Evolutionary conservation across 2,113 vertebrate species (phyloP).

Genomic region (Tachuris rubrigastra): DNA sequence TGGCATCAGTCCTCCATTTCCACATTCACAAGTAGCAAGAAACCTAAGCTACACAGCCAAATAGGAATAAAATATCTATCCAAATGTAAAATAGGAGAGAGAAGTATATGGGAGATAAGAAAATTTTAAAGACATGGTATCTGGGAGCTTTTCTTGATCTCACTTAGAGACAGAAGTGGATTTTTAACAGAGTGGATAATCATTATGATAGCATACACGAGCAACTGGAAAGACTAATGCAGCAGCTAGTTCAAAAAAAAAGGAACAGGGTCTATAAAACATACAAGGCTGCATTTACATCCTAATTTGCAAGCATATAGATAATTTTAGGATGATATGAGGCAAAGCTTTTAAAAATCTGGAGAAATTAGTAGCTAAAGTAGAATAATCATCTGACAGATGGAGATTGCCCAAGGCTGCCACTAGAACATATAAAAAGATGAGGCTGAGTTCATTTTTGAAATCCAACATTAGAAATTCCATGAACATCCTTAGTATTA

Average conservation of each 20-base stretch:
- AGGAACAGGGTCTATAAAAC: neutral
- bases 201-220: neutral
- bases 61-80: neutral
- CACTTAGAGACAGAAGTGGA: neutral
- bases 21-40: neutral
- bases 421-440: slow-evolving; percentile 50
- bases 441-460: slow-evolving; percentile 3
- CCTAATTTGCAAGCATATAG: slow-evolving; percentile 11
- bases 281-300: neutral
- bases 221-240: neutral
- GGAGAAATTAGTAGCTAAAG: slow-evolving; percentile 49
- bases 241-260: neutral
- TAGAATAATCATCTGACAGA: slow-evolving; percentile 67
- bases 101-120: neutral
- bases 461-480: slow-evolving; percentile 55
- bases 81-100: neutral
- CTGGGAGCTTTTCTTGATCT: slow-evolving; percentile 12
- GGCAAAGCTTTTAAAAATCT: slow-evolving; percentile 56
- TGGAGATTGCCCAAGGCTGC: slow-evolving; percentile 64
- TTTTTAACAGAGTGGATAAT: neutral
- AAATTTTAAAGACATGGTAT: neutral
- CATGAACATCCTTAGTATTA: slow-evolving; percentile 17
- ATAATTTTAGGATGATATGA: slow-evolving; percentile 52
- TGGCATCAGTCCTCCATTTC: neutral
- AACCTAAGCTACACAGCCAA: neutral